Conservation (phyloP, 1,140 invertebrate genomes). For the Papilio xuthus region DNA sequence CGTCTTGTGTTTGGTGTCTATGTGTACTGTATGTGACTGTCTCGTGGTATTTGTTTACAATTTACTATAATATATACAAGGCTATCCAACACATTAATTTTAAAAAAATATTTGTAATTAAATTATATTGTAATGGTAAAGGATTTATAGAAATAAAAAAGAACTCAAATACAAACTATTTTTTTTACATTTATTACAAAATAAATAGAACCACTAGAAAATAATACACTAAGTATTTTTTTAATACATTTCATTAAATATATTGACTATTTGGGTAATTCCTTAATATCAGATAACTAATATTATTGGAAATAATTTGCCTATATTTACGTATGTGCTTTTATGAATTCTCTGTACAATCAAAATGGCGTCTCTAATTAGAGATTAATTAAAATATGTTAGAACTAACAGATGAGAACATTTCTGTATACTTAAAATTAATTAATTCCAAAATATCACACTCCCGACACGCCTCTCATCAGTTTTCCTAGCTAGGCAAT, state of each 20-base stretch:
- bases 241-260: constrained; percentile 20
- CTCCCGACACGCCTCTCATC: constrained; percentile 58
- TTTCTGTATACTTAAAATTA: constrained; percentile 19
- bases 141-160: constrained; percentile 43
- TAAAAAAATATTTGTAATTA: neutral
- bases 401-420: neutral
- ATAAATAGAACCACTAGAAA: constrained; percentile 35
- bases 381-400: constrained; percentile 59
- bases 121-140: constrained; percentile 2
- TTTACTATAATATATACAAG: neutral
- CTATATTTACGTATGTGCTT: constrained; percentile 17
- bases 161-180: constrained; percentile 46
- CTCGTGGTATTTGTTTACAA: constrained; percentile 51
- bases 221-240: constrained; percentile 23
- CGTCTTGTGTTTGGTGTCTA: constrained; percentile 54
- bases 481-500: constrained; percentile 42
- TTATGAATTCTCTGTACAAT: constrained; percentile 21
- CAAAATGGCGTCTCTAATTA: constrained; percentile 43
- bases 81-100: neutral
- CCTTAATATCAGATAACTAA: constrained; percentile 65
- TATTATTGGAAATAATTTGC: neutral
- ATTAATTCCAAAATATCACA: constrained; percentile 75
- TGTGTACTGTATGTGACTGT: constrained; percentile 50
- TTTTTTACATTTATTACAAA: constrained; percentile 39
- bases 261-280: constrained; percentile 46